A percentile compares a stretch with the other conserved stretches of the same genome.
Conservation (phyloP, 2,888 invertebrate genomes). For the Apantesis nais region DNA sequence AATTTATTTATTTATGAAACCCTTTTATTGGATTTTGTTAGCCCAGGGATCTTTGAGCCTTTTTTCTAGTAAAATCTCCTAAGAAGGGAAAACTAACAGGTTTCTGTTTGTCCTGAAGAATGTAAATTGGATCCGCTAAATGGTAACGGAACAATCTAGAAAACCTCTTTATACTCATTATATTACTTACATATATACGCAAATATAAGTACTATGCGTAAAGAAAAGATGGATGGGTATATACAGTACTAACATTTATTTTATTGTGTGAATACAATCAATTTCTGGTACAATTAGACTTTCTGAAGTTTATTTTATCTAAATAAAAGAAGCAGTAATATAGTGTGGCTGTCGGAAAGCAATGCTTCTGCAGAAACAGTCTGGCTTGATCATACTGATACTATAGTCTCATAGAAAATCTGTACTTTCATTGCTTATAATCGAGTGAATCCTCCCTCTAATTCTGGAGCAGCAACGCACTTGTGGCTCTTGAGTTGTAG, state of each 20-base stretch:
- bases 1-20: slow-evolving; percentile 41
- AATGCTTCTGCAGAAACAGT: too few relatives aligned
- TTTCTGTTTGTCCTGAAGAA: slow-evolving; percentile 25
- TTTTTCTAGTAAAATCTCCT: slow-evolving; percentile 24
- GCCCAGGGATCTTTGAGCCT: slow-evolving; percentile 19
- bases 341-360: too few relatives aligned
- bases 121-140: slow-evolving; percentile 21
- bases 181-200: slow-evolving; percentile 6
- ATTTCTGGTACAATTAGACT: not conserved
- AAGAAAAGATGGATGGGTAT: not conserved
- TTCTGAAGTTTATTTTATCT: too few relatives aligned
- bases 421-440: too few relatives aligned
- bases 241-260: slow-evolving; percentile 10
- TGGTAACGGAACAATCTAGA: slow-evolving; percentile 10
- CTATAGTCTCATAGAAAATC: too few relatives aligned
- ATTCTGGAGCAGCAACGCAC: too few relatives aligned
- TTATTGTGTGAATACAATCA: not conserved
- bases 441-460: too few relatives aligned
- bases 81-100: slow-evolving; percentile 21
- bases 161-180: slow-evolving; percentile 11
- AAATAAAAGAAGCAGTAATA: too few relatives aligned
- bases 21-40: slow-evolving; percentile 29
- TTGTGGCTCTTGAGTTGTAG: too few relatives aligned
- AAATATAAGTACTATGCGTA: not conserved
- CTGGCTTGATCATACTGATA: too few relatives aligned